Evolutionary conservation across 2,888 invertebrate species (phyloP).

Genomic region (Priapulus caudatus): DNA sequence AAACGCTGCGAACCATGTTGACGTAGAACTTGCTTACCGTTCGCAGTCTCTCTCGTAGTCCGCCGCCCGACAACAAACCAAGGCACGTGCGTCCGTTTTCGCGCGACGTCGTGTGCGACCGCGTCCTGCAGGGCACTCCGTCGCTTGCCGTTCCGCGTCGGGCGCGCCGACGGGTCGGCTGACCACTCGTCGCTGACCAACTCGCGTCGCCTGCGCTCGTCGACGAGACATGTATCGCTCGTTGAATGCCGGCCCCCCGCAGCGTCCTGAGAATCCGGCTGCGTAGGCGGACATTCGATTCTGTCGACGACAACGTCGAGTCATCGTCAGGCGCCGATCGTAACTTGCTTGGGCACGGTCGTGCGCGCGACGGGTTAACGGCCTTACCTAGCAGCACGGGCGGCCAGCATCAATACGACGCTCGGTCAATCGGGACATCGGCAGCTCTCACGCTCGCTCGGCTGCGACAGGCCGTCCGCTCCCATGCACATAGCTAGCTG

Average conservation of each 20-base stretch:
- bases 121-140: not conserved
- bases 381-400: too few species aligned
- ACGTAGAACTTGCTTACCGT: not conserved
- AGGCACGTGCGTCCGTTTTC: conserved; percentile 5
- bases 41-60: conserved; percentile 9
- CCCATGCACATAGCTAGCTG: too few species aligned
- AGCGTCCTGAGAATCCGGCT: conserved; percentile 8
- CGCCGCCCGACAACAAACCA: conserved; percentile 9
- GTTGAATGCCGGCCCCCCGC: conserved; percentile 18
- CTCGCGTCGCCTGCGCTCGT: conserved; percentile 8
- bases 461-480: too few species aligned
- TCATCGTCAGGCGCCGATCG: too few species aligned
- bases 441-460: too few species aligned
- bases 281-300: conserved; percentile 11
- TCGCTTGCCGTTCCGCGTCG: conserved; percentile 4
- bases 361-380: too few species aligned
- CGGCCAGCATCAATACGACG: too few species aligned
- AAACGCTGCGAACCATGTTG: not conserved
- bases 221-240: conserved; percentile 18
- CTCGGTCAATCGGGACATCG: too few species aligned
- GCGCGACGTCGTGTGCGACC: not conserved
- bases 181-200: not conserved
- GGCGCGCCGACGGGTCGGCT: not conserved
- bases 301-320: not conserved
- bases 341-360: too few species aligned